Base-by-base conservation (phyloP, 2,113 vertebrate species). In the Climacteris rufus region DNA sequence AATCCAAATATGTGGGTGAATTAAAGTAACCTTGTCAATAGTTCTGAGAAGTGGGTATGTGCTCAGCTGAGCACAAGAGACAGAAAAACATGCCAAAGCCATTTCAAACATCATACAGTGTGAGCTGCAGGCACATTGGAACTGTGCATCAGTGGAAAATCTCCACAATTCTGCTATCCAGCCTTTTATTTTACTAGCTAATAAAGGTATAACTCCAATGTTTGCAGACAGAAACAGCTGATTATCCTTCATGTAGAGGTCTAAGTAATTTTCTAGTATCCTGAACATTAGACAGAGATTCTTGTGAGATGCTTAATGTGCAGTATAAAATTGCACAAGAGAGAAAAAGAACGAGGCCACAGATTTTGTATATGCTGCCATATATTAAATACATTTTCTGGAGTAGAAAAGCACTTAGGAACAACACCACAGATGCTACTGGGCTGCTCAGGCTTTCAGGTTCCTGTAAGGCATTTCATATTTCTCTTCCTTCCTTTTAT, bases 11-110 rank as follows among this genome's bases (percentile, higher is more conserved):
- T 59, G 61, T 44, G 93, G 78, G 91, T 75, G 91, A 96, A 79
- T 82, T 83, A 74, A 77, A 93, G 64, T 76, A 89, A 93, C 92
- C 93, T 91, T 93, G 83, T 96, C 96, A 97, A 72, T 95, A 95
- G 56, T 86, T 89, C 83, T 93, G 89, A 91, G 93, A 83, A 94
- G 88, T 39, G 89, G 70, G 75, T 74, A 83, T 81, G 89, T 69
- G 92, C 92, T 75, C 76, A 83, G 50, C 6, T 1, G 89, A 91
- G 64, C 70, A 94, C 68, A 45, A 87, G 59, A 94, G 78, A 82
- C 37, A 92, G 66, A 40, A 93, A 96, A 88, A 75, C 81, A 71
- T 40, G 94, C 52, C 72, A 87, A 93, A 90, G 86, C 72, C 70
- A 45, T 94, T 90, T 89, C 92, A 87, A 89, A 75, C 28, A 68